Base-by-base conservation (phyloP, 2,113 vertebrate species). In the Sturnus vulgaris region DNA sequence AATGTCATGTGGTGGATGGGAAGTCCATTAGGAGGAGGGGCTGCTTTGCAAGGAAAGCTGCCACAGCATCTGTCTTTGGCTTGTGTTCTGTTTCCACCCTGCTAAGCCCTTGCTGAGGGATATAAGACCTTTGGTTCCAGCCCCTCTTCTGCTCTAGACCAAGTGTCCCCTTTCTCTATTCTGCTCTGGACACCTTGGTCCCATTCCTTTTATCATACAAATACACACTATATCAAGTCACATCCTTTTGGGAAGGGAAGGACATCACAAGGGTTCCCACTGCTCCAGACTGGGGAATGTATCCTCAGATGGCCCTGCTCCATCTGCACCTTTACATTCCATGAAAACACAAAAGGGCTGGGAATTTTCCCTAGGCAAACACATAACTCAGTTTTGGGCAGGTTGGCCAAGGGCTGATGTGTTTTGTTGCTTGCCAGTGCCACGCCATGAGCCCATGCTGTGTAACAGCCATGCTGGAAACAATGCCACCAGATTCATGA, bases 401-500 rank as follows among this genome's bases (percentile, higher is more conserved):
- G 73, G 12, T 33, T 59, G 40, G 9, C 63, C 42, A 11, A 35
- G 59, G 39, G n/a, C 60, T 42, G 75, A 7, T 40, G 30, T 9
- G 30, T 60, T n/a, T 47, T 57, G 7, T 15, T 27, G 40, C 92
- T 46, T 44, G 37, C 47, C 4, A 4, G 17, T 65, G 71, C 42
- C 11, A 5, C 0, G 7, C 23, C 33, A 3, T 0, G 15, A 71
- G 70, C 49, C 72, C 0, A 1, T 2, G 3, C 61, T 14, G 40
- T 24, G 52, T 25, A 12, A 49, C 39, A 68, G 81, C 64, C 18
- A 1, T 16, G 20, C 15, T 65, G 68, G 44, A 78, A n/a, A 55
- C 77, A 37, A 7, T 18, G 87, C 8, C 42, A 68, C 92, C 52
- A 39, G 61, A 46, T n/a, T 73, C 59, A 87, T 94, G 84, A 87